These are phyloP conservation scores for Drosophila mulleri DNA, from an alignment of 2,888 invertebrate species.

Conservation along the genomic window DNA sequence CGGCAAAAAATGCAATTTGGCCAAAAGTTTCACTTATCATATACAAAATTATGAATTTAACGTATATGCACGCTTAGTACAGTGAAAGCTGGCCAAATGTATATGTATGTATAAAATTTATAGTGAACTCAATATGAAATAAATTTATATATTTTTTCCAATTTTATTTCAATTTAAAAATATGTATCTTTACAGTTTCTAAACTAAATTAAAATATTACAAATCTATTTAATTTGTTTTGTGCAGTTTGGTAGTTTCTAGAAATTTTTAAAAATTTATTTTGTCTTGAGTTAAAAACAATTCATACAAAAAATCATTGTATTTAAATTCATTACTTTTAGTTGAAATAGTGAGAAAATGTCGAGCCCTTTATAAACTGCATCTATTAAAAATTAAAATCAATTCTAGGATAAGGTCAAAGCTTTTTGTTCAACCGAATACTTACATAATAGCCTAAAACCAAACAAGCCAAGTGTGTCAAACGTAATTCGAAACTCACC, in stretches of 20 bases:
- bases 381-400: not conserved
- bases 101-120: not conserved
- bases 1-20: constrained; percentile 28
- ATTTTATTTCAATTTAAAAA: too few species aligned
- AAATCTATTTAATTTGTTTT: too few species aligned
- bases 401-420: constrained; percentile 57
- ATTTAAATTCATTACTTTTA: too few species aligned
- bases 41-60: constrained; percentile 21
- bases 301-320: too few species aligned
- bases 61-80: not conserved
- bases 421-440: not conserved
- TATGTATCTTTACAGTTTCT: too few species aligned
- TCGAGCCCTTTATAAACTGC: not conserved
- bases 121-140: too few species aligned
- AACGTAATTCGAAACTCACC: constrained; percentile 36
- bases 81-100: constrained; percentile 10
- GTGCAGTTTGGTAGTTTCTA: too few species aligned
- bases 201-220: too few species aligned
- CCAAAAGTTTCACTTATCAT: constrained; percentile 36
- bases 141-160: not conserved
- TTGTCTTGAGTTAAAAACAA: too few species aligned
- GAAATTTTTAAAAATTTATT: too few species aligned
- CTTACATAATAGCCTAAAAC: constrained; percentile 55
- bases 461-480: constrained; percentile 26
- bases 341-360: too few species aligned